phyloP scores from a whole-genome alignment of 1,140 invertebrate species.

The Dreissena polymorpha region DNA sequence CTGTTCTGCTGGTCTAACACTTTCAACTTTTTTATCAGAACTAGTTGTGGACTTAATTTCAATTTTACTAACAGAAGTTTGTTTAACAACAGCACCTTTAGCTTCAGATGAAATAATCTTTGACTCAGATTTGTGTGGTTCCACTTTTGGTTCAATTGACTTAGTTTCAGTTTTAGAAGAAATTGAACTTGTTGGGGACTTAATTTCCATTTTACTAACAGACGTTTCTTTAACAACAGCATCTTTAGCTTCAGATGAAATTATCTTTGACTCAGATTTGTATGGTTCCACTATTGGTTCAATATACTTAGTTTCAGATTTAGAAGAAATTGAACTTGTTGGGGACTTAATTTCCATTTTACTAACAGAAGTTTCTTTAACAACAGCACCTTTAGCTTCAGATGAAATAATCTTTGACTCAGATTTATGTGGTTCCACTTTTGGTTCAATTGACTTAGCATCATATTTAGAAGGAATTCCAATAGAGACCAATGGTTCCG shows the following conservation, averaged over 20 bases:
- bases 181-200: neutral
- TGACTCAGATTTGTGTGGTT: slow-evolving; percentile 9
- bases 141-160: slow-evolving; percentile 23
- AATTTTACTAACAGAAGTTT: neutral
- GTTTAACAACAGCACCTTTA: neutral
- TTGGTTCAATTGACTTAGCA: slow-evolving; percentile 20
- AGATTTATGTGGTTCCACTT: slow-evolving; percentile 17
- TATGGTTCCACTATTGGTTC: slow-evolving; percentile 12
- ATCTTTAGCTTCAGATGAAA: neutral
- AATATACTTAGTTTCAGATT: slow-evolving; percentile 15
- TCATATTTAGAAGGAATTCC: neutral
- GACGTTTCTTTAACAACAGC: neutral
- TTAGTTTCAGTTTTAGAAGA: neutral
- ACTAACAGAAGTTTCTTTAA: neutral
- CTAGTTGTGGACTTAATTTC: no score
- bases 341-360: no score
- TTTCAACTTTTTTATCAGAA: no score
- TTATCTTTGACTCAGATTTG: neutral
- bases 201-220: no score
- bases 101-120: neutral
- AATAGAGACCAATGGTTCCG: neutral
- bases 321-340: neutral
- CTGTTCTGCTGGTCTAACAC: no score
- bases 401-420: neutral
- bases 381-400: neutral